Base-by-base conservation (phyloP, 1,140 invertebrate genomes). In the Drosophila bocqueti region DNA sequence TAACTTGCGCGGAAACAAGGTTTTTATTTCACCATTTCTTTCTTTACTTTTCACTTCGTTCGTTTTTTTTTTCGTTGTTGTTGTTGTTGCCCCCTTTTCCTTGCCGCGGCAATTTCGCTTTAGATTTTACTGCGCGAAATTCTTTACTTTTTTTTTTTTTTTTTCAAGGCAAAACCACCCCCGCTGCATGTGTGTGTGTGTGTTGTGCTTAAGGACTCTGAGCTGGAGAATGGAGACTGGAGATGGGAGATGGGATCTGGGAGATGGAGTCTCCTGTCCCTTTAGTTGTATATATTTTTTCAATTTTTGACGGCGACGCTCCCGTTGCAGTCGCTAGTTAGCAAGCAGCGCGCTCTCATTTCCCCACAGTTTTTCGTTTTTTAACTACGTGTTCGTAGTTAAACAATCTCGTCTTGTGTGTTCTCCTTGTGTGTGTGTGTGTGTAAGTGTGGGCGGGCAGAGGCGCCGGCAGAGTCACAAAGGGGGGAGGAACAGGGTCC, bases 331-430 rank as follows among this genome's bases (percentile, higher is more conserved):
- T 64, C 69, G 67, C 65, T 85, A 82, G 74, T 76, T 82, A 77
- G 63, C 63, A 52, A 77, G 63, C 63, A 52, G 34, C 45, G 55
- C 55, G 54, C 55, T 31, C 66, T 38, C 45, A 21, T 31, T 21
- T 43, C 7, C 16, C 52, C 11, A 34, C n/a, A 42, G 82, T 76
- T 85, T 85, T 76, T 81, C 63, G 50, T 91, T 91, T 91, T 92
- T 92, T 92, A 92, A 92, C 87, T 92, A 92, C 91, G 91, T 92
- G 91, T 91, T 92, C 91, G 79, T 92, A 91, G 91, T 92, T 92
- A 92, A 92, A 92, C 91, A 92, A 92, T 92, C 87, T 90, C 87
- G 83, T 92, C 86, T 86, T 91, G 79, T 90, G 79, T 90, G 79
- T 90, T 84, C 91, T 86, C 79, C 81, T 76, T 86, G 74, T 68